Evolutionary conservation across 2,113 vertebrate genomes (phyloP), one percentile per base, ranked within the genome.

Genomic region (Rhodinocichla rosea): DNA sequence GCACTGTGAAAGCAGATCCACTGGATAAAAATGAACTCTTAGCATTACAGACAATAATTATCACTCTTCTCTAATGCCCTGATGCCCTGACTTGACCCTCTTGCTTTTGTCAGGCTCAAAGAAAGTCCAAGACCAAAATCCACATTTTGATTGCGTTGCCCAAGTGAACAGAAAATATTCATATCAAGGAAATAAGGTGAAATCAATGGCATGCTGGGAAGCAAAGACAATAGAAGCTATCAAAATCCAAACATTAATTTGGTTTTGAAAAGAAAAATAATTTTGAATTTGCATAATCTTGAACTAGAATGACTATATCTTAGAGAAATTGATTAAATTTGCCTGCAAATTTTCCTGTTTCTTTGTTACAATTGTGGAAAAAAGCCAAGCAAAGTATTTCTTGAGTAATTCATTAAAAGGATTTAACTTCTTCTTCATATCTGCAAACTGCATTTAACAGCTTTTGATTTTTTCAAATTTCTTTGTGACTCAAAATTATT

Each of bases 201-300:
- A 91, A 82, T 42, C 57, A 71, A 55, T 30, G 30, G 44, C 68
- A 74, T 22, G 21, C 10, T 78, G 73, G 81, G 79, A 90, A 84
- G n/a, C 49, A 90, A 73, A 96, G 86, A 95, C 85, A 90, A 96
- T 40, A 68, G 32, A 71, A 90, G 86, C 69, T 71, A 91, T 93
- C 60, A 94, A 90, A 92, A 81, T 56, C 23, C 45, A 82, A 78
- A 65, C 18, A 45, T 33, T 83, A 69, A 95, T 96, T 93, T 88
- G 40, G 15, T 93, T 94, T 89, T 71, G 37, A 92, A 96, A 92
- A 68, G 85, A 83, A 88, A 90, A 96, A 94, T 77, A 64, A 88
- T 90, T 94, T 71, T 68, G n/a, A 13, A 95, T 95, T 96, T 94
- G 37, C 94, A 95, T 94, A 84, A 90, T 75, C 80, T 79, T 90